phyloP scores from a whole-genome alignment of 92 coral and sea anemone species.

The Plumapathes pennacea region DNA sequence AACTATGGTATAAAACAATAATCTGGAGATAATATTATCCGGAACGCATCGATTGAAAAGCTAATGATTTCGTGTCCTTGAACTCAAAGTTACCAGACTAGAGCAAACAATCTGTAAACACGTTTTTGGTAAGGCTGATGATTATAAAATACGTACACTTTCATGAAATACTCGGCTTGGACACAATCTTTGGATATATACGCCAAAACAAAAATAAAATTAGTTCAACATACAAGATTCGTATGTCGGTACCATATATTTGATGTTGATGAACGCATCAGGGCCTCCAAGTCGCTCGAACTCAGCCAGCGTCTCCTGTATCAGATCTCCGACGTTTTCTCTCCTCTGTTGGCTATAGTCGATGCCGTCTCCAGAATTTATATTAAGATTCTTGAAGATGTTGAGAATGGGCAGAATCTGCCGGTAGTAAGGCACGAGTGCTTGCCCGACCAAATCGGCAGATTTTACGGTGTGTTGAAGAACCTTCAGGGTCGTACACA shows the following conservation, averaged over 20 bases:
- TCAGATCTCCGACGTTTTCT: constrained; percentile 94
- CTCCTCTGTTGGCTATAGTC: constrained; percentile 99
- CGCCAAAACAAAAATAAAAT: constrained; percentile 18
- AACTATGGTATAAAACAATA: too few relatives aligned
- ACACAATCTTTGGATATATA: too few relatives aligned
- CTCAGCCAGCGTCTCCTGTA: constrained; percentile 91
- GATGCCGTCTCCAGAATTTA: constrained; percentile 96
- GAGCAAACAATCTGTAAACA: too few relatives aligned
- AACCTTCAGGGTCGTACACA: constrained; percentile 89
- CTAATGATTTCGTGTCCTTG: too few relatives aligned
- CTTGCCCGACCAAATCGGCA: constrained; percentile 90
- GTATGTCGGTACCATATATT: constrained; percentile 99
- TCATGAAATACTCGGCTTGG: too few relatives aligned
- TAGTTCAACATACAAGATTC: constrained; percentile 94
- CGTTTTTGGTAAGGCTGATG: too few relatives aligned
- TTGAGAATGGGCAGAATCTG: constrained; percentile 95
- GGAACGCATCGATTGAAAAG: too few relatives aligned
- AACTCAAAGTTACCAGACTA: too few relatives aligned
- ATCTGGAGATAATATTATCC: too few relatives aligned
- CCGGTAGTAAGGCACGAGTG: constrained; percentile 97
- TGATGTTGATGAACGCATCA: constrained; percentile 98
- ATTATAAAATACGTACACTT: too few relatives aligned
- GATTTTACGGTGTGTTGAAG: constrained; percentile 89
- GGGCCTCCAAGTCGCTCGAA: constrained; percentile 92
- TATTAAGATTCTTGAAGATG: constrained; percentile 89